Evolutionary conservation across 2,888 invertebrate genomes (phyloP).

Genomic region (Luffia ferchaultella): DNA sequence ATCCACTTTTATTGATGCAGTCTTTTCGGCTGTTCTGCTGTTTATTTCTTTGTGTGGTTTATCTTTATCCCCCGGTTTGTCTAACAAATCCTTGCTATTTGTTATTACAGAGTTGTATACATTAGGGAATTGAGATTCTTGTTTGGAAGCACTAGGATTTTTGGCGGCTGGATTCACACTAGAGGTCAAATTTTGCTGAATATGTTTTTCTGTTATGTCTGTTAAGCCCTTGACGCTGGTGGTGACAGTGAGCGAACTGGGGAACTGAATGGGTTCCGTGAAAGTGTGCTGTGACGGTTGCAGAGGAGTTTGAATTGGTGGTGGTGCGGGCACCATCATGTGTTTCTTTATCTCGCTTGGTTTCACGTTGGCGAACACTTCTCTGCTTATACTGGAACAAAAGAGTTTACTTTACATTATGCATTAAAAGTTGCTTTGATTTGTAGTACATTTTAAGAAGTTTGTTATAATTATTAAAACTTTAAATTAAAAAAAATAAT

Average conservation of each 20-base stretch:
- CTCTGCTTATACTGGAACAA: slow-evolving; percentile 48
- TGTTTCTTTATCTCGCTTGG: slow-evolving; percentile 5
- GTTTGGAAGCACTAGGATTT: slow-evolving; percentile 1
- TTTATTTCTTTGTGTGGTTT: slow-evolving; percentile 20
- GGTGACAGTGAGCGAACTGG: slow-evolving; percentile 52
- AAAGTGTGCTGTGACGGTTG: slow-evolving; percentile 15
- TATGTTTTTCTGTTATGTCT: slow-evolving; percentile 20
- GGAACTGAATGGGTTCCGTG: slow-evolving; percentile 46
- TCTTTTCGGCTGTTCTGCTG: slow-evolving; percentile 2
- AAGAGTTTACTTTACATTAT: no score
- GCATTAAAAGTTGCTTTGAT: no score
- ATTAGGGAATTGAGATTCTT: slow-evolving; percentile 20
- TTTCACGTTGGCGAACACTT: slow-evolving; percentile 19
- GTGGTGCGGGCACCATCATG: not conserved
- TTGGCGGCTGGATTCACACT: not conserved
- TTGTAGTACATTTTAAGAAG: no score
- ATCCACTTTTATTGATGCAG: slow-evolving; percentile 19
- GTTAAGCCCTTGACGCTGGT: slow-evolving; percentile 26
- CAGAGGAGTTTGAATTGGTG: slow-evolving; percentile 15
- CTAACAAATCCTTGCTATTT: not conserved
- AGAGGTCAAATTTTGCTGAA: slow-evolving; percentile 14
- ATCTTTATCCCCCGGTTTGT: not conserved
- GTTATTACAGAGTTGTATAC: slow-evolving; percentile 32
- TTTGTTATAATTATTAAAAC: no score
- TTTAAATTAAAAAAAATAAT: no score